Percentiles rank a stretch among this genome's conserved stretches.
These are phyloP conservation scores for Penaeus indicus DNA, from an alignment of 1,140 invertebrate species.

Conservation along the genomic window DNA sequence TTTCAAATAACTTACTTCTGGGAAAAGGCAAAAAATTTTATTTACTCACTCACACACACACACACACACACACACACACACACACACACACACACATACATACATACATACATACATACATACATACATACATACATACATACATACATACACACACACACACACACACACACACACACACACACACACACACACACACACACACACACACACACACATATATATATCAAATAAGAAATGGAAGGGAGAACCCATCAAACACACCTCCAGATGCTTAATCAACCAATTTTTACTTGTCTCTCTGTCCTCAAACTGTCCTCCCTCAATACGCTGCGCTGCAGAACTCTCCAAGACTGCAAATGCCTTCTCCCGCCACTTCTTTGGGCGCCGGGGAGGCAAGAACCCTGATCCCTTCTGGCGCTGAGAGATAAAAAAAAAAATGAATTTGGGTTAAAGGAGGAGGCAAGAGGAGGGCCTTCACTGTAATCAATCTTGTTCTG, in stretches of 20 bases:
- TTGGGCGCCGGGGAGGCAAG: constrained; percentile 92
- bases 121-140: too few relatives aligned
- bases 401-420: constrained; percentile 88
- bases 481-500: background rate
- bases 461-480: too few relatives aligned
- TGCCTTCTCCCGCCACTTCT: constrained; percentile 91
- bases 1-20: too few relatives aligned
- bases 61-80: too few relatives aligned
- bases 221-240: background rate
- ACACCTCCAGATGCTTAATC: constrained; percentile 78
- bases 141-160: too few relatives aligned
- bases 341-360: constrained; percentile 78
- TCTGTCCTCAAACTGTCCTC: constrained; percentile 92
- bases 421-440: constrained; percentile 68
- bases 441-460: too few relatives aligned
- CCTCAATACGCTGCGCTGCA: constrained; percentile 85
- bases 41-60: too few relatives aligned
- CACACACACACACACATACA: too few relatives aligned
- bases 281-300: constrained; percentile 96
- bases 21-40: too few relatives aligned
- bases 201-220: background rate
- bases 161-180: too few relatives aligned
- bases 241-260: constrained; percentile 71
- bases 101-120: too few relatives aligned
- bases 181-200: too few relatives aligned